A percentile compares a stretch with the other conserved stretches of the same genome.
Evolutionary conservation across 2,888 invertebrate species (phyloP).

Genomic region (Dichetophora obliterata): DNA sequence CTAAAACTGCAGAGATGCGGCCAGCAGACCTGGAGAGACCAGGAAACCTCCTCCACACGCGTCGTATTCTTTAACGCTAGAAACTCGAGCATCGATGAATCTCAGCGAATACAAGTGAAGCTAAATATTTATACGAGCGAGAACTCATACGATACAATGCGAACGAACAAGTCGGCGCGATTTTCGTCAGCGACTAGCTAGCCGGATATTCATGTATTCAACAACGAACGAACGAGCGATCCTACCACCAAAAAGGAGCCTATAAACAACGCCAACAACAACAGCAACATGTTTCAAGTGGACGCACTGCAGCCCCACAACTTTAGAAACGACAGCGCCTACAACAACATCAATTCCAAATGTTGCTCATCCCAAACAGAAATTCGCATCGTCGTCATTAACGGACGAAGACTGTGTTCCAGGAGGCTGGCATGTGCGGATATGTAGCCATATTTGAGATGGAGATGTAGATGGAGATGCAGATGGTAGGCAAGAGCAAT

Average conservation of each 20-base stretch:
- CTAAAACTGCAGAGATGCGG: background rate
- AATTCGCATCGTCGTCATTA: background rate
- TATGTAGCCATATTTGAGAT: background rate
- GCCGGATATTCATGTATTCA: background rate
- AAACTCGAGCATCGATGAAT: background rate
- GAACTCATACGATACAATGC: background rate
- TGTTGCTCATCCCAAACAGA: background rate
- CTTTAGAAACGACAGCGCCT: background rate
- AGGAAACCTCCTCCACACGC: constrained; percentile 22
- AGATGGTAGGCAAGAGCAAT: background rate
- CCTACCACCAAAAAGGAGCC: constrained; percentile 7
- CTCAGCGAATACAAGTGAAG: constrained; percentile 6
- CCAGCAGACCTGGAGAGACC: background rate
- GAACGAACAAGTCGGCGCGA: constrained; percentile 4
- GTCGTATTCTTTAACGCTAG: constrained; percentile 25
- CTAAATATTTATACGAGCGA: constrained; percentile 2
- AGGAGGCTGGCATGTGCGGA: background rate
- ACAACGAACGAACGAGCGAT: background rate
- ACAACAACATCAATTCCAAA: constrained; percentile 19
- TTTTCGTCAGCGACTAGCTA: background rate
- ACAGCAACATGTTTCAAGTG: background rate
- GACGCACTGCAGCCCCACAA: background rate
- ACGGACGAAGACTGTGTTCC: background rate
- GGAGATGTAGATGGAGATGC: background rate
- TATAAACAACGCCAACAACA: constrained; percentile 4